phyloP scores from a whole-genome alignment of 2,888 invertebrate genomes.

The Agonum fuliginosum region DNA sequence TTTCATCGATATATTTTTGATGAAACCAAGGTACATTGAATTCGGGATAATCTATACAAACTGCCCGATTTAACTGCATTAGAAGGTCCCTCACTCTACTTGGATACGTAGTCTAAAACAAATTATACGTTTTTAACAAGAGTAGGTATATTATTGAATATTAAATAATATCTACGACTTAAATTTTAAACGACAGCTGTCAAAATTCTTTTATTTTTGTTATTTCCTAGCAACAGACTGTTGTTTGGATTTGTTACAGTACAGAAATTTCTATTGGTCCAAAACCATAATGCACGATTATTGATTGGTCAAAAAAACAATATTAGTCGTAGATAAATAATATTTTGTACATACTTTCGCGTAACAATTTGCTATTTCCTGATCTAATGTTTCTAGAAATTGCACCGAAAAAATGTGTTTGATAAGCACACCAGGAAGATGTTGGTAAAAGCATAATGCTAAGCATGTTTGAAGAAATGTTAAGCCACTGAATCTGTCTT shows the following conservation, averaged over 20 bases:
- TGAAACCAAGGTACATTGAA: constrained; percentile 81
- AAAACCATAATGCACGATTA: too few relatives aligned
- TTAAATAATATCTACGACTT: too few relatives aligned
- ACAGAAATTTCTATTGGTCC: too few relatives aligned
- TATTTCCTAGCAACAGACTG: too few relatives aligned
- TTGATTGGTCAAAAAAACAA: too few relatives aligned
- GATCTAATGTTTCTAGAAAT: constrained; percentile 77
- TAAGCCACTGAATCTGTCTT: constrained; percentile 74
- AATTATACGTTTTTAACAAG: constrained; percentile 50
- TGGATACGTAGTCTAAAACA: constrained; percentile 75
- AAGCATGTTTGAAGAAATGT: constrained; percentile 75
- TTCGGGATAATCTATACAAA: constrained; percentile 80
- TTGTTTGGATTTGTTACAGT: too few relatives aligned
- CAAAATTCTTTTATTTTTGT: too few relatives aligned
- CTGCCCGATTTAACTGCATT: constrained; percentile 79
- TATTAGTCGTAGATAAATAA: too few relatives aligned
- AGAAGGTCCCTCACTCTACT: constrained; percentile 74
- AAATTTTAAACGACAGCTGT: too few relatives aligned
- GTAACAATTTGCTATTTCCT: constrained; percentile 76
- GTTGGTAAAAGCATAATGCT: constrained; percentile 75
- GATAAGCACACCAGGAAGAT: constrained; percentile 74
- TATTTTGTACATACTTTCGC: constrained; percentile 71
- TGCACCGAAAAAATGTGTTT: constrained; percentile 77
- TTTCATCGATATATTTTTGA: constrained; percentile 76
- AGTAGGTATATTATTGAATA: too few relatives aligned